Evolutionary conservation across 2,797 vertebrate genomes (phyloP), one percentile per base, ranked within the genome.

Genomic region (Etheostoma nigrum): DNA sequence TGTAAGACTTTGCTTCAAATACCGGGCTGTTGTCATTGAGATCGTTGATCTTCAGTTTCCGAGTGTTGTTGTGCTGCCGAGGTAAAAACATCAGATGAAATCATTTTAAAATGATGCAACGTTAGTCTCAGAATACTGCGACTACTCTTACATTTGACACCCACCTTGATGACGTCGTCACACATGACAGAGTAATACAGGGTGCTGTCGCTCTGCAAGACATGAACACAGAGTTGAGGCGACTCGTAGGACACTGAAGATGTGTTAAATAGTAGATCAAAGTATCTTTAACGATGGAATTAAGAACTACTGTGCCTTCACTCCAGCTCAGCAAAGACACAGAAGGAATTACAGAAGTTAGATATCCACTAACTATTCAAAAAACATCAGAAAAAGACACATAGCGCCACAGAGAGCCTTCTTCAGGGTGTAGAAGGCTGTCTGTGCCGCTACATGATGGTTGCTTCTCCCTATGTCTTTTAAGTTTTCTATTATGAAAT

Each of bases 21-120:
- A 89, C 1, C 0, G 96, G 96, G 1, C 75, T 13, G 11, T 95
- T 86, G 84, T 95, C 94, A 4, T 96, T 96, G n/a, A 91, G 0
- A 4, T 95, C 94, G 2, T 0, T 13, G 63, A 96, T 1, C 1
- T 0, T 0, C 2, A 95, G 48, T 0, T 0, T 63, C 7, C 94
- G 88, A 0, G 0, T 1, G 6, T 96, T 95, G 25, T 71, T n/a
- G 1, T 42, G 4, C 94, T 95, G 71, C 23, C 76, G 60, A 65
- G 2, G 14, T 21, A 62, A 63, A 30, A 48, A 45, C 7, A 18
- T 1, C 0, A 58, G 2, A 27, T 74, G 1, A 62, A 64, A 58
- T 18, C 15, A 52, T 62, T n/a, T 30, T 30, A 6, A 30, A 30
- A 30, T 30, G 30, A 30, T 45, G 6, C 49, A 7, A 8, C 2